Evolutionary conservation across 2,113 vertebrate species (phyloP), one percentile per base, ranked within the genome.

Genomic region (Acrocephalus kingi): DNA sequence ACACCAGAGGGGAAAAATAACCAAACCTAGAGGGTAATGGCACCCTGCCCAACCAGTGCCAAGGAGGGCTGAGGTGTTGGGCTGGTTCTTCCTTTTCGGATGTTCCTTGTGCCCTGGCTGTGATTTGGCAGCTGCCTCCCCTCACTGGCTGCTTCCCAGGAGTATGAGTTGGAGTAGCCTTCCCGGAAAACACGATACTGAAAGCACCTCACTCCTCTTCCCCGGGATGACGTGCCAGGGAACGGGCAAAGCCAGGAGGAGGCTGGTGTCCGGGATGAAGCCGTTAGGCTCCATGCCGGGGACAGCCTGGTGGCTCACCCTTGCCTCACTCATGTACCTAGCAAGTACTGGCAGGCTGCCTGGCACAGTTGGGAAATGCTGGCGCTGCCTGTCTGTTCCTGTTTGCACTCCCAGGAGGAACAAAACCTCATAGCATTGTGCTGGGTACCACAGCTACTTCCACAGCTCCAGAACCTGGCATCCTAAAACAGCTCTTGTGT

Each of bases 381-480:
- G 83, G 83, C 68, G 73, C 46, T 3, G 2, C 22, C 61, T 49
- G 12, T 62, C 64, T 46, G 39, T 27, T n/a, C 76, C 21, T 15
- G 45, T 30, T 31, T 1, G 1, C 0, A 0, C 21, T 28, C 63
- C 73, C 14, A 12, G n/a, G 35, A 55, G 59, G 63, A 58, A 20
- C 15, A 13, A 83, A 85, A 69, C 48, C 76, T 12, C 43, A 20
- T 30, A 39, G 63, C 48, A 74, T 7, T 4, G 2, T 4, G 1
- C 41, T 0, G 0, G 17, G 74, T 43, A 61, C 52, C 37, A 74
- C 10, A 28, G 48, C 62, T 35, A n/a, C 78, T 74, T 63, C 61
- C 13, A 15, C 2, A 58, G 51, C 35, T 41, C 37, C 21, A 31
- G 30, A 39, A 43, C 33, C 14, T 2, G 1, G 25, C 45, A 86